These are phyloP conservation scores for Accipiter fasciatus DNA, from an alignment of 2,797 vertebrate species.

Conservation along the genomic window DNA sequence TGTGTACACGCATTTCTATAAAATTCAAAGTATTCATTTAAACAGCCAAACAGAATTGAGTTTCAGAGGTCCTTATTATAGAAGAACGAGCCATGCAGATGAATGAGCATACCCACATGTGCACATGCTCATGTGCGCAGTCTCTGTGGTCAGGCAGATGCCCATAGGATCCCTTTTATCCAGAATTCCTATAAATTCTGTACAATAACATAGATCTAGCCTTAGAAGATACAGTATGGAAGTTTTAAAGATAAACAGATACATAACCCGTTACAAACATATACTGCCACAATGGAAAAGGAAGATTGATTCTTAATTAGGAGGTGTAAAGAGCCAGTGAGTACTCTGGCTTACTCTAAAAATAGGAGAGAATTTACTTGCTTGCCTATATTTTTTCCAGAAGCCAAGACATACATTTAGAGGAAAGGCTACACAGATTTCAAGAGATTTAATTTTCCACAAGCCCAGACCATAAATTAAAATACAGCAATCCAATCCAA, in stretches of 20 bases:
- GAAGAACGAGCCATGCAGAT: background rate
- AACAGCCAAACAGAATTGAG: background rate
- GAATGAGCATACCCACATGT: background rate
- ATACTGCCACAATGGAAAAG: background rate
- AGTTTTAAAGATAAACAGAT: background rate
- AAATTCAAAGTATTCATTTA: background rate
- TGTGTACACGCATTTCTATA: background rate
- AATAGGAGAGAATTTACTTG: background rate
- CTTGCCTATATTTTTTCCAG: background rate
- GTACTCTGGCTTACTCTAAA: background rate
- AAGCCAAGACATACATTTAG: background rate
- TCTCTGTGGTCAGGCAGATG: background rate
- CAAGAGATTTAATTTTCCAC: slow-evolving; percentile 37
- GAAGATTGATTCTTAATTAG: background rate
- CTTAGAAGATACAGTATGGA: background rate
- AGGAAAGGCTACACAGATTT: slow-evolving; percentile 16
- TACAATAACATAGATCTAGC: background rate
- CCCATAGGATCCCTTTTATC: background rate
- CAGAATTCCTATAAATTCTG: background rate
- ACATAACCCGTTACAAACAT: background rate
- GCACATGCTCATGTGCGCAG: accelerated
- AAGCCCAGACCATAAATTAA: slow-evolving; percentile 41
- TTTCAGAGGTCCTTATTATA: background rate
- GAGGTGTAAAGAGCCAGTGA: background rate
- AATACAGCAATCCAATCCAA: slow-evolving; percentile 15